Evolutionary conservation across 2,797 vertebrate genomes (phyloP), one percentile per base, ranked within the genome.

Genomic region (Xyrichtys novacula): DNA sequence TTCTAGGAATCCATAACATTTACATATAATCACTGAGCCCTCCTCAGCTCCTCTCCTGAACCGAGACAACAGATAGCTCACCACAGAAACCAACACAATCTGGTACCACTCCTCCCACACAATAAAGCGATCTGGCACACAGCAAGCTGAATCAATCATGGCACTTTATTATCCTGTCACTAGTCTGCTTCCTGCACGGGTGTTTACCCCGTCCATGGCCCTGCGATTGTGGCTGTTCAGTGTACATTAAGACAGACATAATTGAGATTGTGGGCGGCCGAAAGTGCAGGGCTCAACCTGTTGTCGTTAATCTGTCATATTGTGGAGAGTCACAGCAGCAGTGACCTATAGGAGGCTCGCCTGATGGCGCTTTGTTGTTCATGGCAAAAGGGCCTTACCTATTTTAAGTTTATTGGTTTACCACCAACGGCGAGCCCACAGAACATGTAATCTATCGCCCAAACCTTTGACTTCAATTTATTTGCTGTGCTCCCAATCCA

Each of bases 221-320:
- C 88, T 83, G 84, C 85, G 32, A 83, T 85, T 60, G 88, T 49
- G 80, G 86, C 90, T 91, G 92, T 92, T 91, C 87, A 92, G 88
- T 86, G 85, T 89, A 91, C 90, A 92, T 91, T 91, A 93, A 93
- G 90, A 91, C 88, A 67, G 87, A 91, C 90, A 91, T 93, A 93
- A 94, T 91, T 91, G 93, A 89, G 89, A 92, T 89, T 91, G 90
- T 88, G 91, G 91, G 91, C 91, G 90, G 91, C 91, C 81, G 63
- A 87, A 86, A 92, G 89, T 87, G 85, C 88, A 84, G 91, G 90
- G 90, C 90, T 93, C 90, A 90, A 92, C 90, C 85, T 90, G 87
- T 87, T 86, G 90, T 91, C 91, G 87, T 95, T 93, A 94, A 95
- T 94, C 93, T 93, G 93, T 94, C 94, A 93, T 92, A 89, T 88